Evolutionary conservation across 2,113 vertebrate species (phyloP).

Genomic region (Pseudois nayaur): DNA sequence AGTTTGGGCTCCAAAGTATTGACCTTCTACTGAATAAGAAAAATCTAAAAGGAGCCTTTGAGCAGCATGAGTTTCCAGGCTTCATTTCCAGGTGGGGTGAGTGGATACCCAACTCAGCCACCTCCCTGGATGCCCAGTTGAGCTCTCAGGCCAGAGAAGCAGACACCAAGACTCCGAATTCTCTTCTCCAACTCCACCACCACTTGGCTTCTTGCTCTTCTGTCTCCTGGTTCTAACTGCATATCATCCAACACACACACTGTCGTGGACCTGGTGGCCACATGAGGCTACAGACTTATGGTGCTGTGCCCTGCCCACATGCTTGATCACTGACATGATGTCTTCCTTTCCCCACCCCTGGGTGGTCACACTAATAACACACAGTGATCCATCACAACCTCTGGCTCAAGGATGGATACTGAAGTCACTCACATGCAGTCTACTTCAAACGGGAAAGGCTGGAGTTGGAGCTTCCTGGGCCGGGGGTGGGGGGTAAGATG

Average conservation of each 20-base stretch:
- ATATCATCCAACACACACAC: neutral
- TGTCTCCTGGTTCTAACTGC: neutral
- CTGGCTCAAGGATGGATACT: neutral
- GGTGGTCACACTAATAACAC: neutral
- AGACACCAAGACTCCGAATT: neutral
- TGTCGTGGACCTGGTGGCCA: neutral
- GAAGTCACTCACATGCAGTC: neutral
- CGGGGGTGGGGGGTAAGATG: rapidly evolving
- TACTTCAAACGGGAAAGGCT: neutral
- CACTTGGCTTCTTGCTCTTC: neutral
- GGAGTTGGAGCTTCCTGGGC: neutral
- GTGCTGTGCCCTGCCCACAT: neutral
- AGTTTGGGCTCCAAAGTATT: neutral
- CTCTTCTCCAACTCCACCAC: neutral
- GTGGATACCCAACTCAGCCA: neutral
- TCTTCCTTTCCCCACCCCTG: neutral
- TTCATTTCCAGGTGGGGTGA: neutral
- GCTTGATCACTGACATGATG: neutral
- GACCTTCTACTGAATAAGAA: neutral
- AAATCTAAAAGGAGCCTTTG: neutral
- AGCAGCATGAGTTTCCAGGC: neutral
- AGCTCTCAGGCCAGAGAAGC: neutral
- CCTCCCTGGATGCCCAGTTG: neutral
- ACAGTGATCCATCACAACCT: neutral
- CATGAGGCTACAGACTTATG: neutral